Percentiles rank a stretch among this genome's conserved stretches.
Conservation (phyloP, 2,888 invertebrate species). For the Hypomecis punctinalis region DNA sequence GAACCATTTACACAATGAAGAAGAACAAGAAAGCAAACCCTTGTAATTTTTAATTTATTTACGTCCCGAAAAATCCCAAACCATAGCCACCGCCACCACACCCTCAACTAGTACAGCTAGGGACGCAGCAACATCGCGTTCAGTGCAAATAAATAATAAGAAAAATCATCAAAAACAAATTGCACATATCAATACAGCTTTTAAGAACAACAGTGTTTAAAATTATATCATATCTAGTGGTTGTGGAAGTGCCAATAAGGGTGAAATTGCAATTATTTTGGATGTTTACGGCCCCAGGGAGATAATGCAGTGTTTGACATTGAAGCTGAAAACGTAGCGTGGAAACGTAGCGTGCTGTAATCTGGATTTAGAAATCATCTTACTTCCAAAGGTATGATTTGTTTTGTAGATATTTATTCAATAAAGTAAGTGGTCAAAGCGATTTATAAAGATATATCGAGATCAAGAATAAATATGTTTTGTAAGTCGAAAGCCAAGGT, state of each 20-base stretch:
- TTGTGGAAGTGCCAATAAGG: constrained; percentile 14
- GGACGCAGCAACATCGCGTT: constrained; percentile 45
- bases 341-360: not conserved
- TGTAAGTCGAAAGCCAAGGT: no score
- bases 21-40: not conserved
- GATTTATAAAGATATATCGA: no score
- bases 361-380: constrained; percentile 4
- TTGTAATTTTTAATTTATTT: not conserved
- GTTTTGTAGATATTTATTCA: no score
- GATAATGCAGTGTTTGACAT: constrained; percentile 21
- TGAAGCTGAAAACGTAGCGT: not conserved
- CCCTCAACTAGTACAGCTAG: constrained; percentile 47
- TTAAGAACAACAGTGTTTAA: constrained; percentile 3
- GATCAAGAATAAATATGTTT: no score
- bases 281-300: constrained; percentile 5
- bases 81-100: constrained; percentile 47
- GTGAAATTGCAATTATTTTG: not conserved
- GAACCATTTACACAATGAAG: no score
- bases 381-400: constrained; percentile 3
- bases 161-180: constrained; percentile 19
- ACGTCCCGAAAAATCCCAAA: not conserved
- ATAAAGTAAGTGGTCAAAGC: no score
- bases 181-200: constrained; percentile 15
- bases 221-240: constrained; percentile 19
- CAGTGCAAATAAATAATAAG: constrained; percentile 39